Evolutionary conservation across 2,888 invertebrate species (phyloP).

Genomic region (Heliothis peltigera): DNA sequence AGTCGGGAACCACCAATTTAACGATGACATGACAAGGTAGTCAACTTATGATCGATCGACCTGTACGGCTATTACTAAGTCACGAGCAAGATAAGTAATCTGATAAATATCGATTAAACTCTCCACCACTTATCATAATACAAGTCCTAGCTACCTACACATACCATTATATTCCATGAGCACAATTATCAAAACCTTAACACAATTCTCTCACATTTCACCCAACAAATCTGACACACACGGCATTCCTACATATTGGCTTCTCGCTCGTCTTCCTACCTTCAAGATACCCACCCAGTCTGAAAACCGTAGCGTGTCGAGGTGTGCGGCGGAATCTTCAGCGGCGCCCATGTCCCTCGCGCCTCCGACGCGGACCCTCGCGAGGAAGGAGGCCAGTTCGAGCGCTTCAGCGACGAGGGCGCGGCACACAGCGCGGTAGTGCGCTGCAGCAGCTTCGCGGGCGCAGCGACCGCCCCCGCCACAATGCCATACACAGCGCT

Average conservation of each 20-base stretch:
- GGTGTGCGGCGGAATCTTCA: constrained; percentile 92
- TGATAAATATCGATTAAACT: not conserved
- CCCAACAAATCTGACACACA: not conserved
- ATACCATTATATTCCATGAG: no score
- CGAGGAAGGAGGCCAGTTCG: constrained; percentile 97
- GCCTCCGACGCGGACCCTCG: constrained; percentile 93
- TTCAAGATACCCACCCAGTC: constrained; percentile 95
- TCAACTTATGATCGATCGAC: no score
- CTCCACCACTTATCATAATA: not conserved
- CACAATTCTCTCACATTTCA: not conserved
- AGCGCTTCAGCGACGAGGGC: constrained; percentile 97
- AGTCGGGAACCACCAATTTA: no score
- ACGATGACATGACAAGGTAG: no score
- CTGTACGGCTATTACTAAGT: no score
- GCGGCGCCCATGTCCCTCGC: constrained; percentile 91
- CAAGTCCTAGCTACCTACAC: no score
- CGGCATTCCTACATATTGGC: not conserved
- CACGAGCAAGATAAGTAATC: no score
- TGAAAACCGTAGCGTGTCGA: constrained; percentile 95
- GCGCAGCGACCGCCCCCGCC: constrained; percentile 83
- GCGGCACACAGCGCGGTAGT: constrained; percentile 97
- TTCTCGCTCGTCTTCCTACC: constrained; percentile 29
- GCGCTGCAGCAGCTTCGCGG: constrained; percentile 92
- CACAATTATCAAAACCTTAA: no score
- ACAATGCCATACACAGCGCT: constrained; percentile 87